These are phyloP conservation scores for Athalia rosae DNA, from an alignment of 2,888 invertebrate species.

Conservation along the genomic window DNA sequence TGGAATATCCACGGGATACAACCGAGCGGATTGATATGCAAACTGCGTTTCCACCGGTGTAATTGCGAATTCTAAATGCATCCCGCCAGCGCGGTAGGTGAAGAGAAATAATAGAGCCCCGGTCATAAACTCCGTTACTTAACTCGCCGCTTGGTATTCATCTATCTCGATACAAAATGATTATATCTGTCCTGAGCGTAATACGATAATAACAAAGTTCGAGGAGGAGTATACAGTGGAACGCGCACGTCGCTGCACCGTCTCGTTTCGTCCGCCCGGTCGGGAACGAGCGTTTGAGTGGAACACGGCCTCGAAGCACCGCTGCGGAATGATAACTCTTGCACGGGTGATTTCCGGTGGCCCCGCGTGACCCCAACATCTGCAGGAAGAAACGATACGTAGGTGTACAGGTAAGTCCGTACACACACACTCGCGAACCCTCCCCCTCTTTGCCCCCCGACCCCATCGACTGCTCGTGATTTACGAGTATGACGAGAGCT, in stretches of 20 bases:
- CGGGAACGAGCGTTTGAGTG: no score
- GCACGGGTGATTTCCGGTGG: slow-evolving; percentile 33
- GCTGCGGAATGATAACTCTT: slow-evolving; percentile 29
- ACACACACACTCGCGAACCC: no score
- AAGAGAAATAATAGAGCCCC: slow-evolving; percentile 12
- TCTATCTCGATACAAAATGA: background rate
- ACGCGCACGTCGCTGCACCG: no score
- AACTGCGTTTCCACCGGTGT: background rate
- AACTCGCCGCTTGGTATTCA: slow-evolving; percentile 14
- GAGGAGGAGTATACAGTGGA: no score
- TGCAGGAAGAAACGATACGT: no score
- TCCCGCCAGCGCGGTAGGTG: slow-evolving; percentile 9
- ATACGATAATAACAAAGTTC: background rate
- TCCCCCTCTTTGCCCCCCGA: background rate
- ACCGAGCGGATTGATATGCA: background rate
- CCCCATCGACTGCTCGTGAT: slow-evolving; percentile 10
- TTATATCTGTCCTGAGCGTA: background rate
- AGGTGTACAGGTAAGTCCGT: no score
- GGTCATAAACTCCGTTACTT: slow-evolving; percentile 20
- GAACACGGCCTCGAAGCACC: no score
- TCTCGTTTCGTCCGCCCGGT: no score
- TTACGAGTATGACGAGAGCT: slow-evolving; percentile 21
- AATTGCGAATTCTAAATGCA: slow-evolving; percentile 11
- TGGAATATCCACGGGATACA: background rate
- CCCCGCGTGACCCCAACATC: slow-evolving; percentile 22